Conservation (phyloP, 2,797 vertebrate genomes). For the Trematomus bernacchii region DNA sequence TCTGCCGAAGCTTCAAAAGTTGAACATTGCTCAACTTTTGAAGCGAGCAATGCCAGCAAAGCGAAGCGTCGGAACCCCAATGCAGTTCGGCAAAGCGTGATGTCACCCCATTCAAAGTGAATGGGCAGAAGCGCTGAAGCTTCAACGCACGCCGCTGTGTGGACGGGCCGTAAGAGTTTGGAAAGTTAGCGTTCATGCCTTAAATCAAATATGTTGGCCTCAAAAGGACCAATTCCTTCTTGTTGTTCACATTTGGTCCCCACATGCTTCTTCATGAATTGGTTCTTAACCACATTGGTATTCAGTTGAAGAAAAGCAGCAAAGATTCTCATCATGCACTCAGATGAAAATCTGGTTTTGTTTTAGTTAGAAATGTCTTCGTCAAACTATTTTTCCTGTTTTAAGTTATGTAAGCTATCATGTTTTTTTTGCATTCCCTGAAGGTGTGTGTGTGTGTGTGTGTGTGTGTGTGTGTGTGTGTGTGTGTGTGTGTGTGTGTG, state of each 20-base stretch:
- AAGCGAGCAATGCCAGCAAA: too few relatives aligned
- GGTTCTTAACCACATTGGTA: constrained; percentile 7
- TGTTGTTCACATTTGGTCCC: background rate
- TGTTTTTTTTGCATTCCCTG: constrained; percentile 35
- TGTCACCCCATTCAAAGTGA: constrained; percentile 32
- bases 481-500: constrained; percentile 13
- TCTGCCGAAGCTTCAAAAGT: too few relatives aligned
- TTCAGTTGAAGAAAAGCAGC: constrained; percentile 42
- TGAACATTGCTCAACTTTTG: too few relatives aligned
- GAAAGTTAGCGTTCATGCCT: constrained; percentile 62
- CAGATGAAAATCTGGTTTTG: background rate
- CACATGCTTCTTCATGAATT: background rate
- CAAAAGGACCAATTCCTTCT: constrained; percentile 9
- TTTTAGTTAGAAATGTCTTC: constrained; percentile 34
- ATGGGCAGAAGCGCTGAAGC: too few relatives aligned
- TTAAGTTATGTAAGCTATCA: constrained; percentile 70
- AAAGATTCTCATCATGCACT: constrained; percentile 48
- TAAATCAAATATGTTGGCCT: constrained; percentile 53
- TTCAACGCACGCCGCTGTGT: too few relatives aligned
- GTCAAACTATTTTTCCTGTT: constrained; percentile 3
- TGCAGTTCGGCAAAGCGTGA: too few relatives aligned
- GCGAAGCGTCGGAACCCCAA: too few relatives aligned
- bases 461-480: constrained; percentile 40
- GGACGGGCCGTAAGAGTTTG: constrained; percentile 20
- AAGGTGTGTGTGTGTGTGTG: constrained; percentile 39